These are phyloP conservation scores for Cercopithecus mitis DNA, from an alignment of 2,797 vertebrate genomes.

Conservation along the genomic window DNA sequence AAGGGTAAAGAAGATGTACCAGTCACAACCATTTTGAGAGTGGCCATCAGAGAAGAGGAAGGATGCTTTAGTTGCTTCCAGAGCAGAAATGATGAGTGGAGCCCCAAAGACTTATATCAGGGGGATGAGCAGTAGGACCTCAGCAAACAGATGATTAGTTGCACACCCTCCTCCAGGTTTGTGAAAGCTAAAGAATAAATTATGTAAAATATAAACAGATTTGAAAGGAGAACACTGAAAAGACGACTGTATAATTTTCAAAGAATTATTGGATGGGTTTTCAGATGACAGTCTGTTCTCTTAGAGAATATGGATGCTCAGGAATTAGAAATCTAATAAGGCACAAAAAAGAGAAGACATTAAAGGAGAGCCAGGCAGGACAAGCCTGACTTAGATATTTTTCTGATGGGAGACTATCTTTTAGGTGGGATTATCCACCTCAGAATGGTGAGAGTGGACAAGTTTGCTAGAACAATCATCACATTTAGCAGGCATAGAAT, in stretches of 20 bases:
- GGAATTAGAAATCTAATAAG: background rate
- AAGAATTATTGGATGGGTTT: background rate
- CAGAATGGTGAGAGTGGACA: background rate
- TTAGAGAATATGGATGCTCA: background rate
- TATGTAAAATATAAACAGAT: background rate
- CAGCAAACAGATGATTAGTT: background rate
- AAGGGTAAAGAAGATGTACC: background rate
- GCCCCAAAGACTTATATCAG: background rate
- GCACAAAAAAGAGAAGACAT: background rate
- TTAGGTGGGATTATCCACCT: background rate
- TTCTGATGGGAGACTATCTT: background rate
- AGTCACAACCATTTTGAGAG: background rate
- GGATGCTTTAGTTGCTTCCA: background rate
- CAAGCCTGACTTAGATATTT: background rate
- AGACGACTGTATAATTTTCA: background rate
- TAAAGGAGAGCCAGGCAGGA: background rate
- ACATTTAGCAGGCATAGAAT: background rate
- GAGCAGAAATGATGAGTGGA: background rate
- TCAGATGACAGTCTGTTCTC: background rate
- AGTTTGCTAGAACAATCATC: background rate
- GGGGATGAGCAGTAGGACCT: background rate
- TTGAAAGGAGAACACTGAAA: background rate
- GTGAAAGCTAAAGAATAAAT: background rate
- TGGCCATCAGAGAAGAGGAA: background rate
- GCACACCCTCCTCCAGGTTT: background rate